Percentiles rank a stretch among this genome's conserved stretches.
These are phyloP conservation scores for Copsychus sechellarum DNA, from an alignment of 2,113 vertebrate species.

Conservation along the genomic window DNA sequence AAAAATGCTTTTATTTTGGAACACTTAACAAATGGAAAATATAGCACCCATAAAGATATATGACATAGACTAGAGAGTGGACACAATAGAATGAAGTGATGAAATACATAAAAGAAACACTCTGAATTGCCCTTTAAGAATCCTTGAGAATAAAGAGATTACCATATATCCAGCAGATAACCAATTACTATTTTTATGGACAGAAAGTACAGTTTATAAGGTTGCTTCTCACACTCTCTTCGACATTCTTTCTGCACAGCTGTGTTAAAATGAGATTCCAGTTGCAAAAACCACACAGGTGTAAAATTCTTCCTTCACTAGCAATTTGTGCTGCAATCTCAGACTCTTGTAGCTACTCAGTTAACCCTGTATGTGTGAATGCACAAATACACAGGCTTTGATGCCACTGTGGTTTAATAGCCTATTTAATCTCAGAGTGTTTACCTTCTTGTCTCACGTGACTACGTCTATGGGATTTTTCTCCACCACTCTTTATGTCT, in stretches of 20 bases:
- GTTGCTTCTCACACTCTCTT: background rate
- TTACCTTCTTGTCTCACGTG: background rate
- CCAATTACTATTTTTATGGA: background rate
- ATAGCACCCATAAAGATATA: background rate
- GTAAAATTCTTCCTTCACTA: background rate
- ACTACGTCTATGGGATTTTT: background rate
- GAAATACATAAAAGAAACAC: background rate
- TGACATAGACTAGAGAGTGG: background rate
- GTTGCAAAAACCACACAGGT: background rate
- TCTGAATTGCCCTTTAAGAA: background rate
- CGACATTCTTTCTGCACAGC: background rate
- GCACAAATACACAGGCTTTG: background rate
- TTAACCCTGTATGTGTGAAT: background rate
- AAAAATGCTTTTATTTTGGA: slow-evolving; percentile 1
- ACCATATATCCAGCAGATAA: background rate
- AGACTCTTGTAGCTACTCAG: background rate
- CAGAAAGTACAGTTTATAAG: background rate
- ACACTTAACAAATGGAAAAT: background rate
- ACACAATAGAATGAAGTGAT: background rate
- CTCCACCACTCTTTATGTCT: background rate
- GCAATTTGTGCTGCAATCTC: background rate
- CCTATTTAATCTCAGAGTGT: background rate
- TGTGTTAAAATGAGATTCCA: background rate
- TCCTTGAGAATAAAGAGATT: background rate
- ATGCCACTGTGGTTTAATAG: background rate